These are phyloP conservation scores for Lomographa bimaculata DNA, from an alignment of 2,888 invertebrate species.

Conservation along the genomic window DNA sequence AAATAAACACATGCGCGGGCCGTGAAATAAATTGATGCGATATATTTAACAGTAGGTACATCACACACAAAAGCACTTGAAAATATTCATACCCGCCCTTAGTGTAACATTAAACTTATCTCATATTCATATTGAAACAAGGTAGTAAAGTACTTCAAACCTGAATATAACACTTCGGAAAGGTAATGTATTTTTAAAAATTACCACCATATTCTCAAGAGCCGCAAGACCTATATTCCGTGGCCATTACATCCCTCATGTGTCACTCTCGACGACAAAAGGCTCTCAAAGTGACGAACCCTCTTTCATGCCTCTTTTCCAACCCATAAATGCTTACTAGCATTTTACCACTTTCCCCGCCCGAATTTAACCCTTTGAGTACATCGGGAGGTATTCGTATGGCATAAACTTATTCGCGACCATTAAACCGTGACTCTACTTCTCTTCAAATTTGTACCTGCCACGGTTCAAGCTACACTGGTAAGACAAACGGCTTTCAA, in stretches of 20 bases:
- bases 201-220: constrained; percentile 27
- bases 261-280: constrained; percentile 55
- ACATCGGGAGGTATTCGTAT: constrained; percentile 68
- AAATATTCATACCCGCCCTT: too few species aligned
- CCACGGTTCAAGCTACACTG: constrained; percentile 39
- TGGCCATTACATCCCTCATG: constrained; percentile 37
- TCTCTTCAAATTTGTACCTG: constrained; percentile 8
- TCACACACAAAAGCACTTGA: too few species aligned
- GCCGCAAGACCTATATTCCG: constrained; percentile 28
- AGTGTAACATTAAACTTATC: too few species aligned
- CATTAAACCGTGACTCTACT: constrained; percentile 39
- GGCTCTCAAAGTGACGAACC: constrained; percentile 47
- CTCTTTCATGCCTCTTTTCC: constrained; percentile 52
- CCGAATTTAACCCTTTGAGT: constrained; percentile 59
- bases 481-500: constrained; percentile 48
- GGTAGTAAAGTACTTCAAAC: too few species aligned
- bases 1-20: too few species aligned
- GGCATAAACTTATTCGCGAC: constrained; percentile 54
- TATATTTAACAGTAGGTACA: too few species aligned
- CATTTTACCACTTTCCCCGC: constrained; percentile 63
- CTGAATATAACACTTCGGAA: constrained; percentile 11
- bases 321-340: constrained; percentile 66
- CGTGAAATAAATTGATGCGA: too few species aligned
- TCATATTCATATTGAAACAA: too few species aligned
- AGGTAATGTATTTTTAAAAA: constrained; percentile 31